Evolutionary conservation across 2,888 invertebrate genomes (phyloP), one percentile per base, ranked within the genome.

Genomic region (Apantesis nais): DNA sequence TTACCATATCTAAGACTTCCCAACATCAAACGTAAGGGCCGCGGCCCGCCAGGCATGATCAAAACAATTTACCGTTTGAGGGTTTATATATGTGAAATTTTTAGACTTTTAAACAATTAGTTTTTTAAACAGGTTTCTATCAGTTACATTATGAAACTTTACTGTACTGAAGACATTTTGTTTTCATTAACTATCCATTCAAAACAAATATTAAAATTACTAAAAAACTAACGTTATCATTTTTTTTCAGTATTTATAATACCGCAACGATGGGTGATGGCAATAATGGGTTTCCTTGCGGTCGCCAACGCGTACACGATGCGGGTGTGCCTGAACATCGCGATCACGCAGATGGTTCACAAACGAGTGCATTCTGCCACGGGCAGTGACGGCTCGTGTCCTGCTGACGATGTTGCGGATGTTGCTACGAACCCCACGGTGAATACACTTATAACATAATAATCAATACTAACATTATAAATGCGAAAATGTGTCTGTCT

Each of bases 251-350:
- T 95, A 80, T 96, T 96, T 83, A 76, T 96, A 69, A 96, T 97
- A 80, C 96, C 97, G 8, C 97, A 97, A 88, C 93, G 97, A 87
- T 97, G 97, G 92, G 96, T 97, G 83, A 95, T 97, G 90, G 96
- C 97, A 71, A 94, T 97, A 61, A 97, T 97, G 97, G 97, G 97
- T 31, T 97, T 97, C 86, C 86, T 97, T 81, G 97, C 97, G 16
- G 95, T 97, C 58, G 95, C 97, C 68, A 97, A 97, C 84, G 97
- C 97, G 29, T 97, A 97, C 86, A 96, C 97, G 73, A 97, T 97
- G 97, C 94, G 97, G 14, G 96, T 97, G 7, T 97, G 96, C 76
- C 95, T 97, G 22, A 97, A 97, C 75, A 96, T 97, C 62, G 96
- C 97, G 37, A 97, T 97, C 74, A 97, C 97, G 0, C 96, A 97